Conservation (phyloP, 1,140 invertebrate genomes). For the Drosophila chauvacae region DNA sequence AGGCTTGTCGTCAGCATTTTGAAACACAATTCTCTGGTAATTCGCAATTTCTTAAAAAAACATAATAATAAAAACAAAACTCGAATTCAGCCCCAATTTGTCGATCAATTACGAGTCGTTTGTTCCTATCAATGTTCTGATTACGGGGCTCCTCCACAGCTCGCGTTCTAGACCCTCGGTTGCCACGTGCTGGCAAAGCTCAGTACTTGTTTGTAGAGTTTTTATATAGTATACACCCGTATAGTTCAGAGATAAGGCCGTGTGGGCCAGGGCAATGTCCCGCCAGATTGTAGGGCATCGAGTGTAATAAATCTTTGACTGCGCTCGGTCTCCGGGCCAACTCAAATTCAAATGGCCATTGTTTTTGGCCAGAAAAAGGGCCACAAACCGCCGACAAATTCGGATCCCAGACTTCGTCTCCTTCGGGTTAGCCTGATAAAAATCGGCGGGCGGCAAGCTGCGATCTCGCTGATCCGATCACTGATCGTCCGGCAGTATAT, state of each 20-base stretch:
- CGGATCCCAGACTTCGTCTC: conserved; percentile 31
- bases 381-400: conserved; percentile 66
- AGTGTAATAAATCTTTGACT: conserved; percentile 66
- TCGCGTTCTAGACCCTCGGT: not conserved
- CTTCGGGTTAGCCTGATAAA: conserved; percentile 53
- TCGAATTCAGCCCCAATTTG: conserved; percentile 26
- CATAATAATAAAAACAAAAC: not conserved
- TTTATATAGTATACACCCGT: not conserved
- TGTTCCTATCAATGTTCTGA: conserved; percentile 26
- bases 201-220: not conserved
- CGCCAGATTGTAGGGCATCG: conserved; percentile 53
- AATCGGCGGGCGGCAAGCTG: conserved; percentile 70
- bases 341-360: conserved; percentile 75
- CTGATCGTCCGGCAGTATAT: conserved; percentile 50
- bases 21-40: not conserved
- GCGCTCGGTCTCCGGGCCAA: conserved; percentile 45
- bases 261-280: conserved; percentile 20
- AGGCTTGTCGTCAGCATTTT: not conserved
- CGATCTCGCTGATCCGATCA: conserved; percentile 53
- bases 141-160: conserved; percentile 3
- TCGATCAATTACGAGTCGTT: conserved; percentile 36
- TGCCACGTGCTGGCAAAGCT: conserved; percentile 17
- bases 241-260: conserved; percentile 23
- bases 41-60: not conserved
- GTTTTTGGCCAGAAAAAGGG: conserved; percentile 61